Conservation (phyloP, 2,113 vertebrate genomes). For the Salvelinus namaycush region DNA sequence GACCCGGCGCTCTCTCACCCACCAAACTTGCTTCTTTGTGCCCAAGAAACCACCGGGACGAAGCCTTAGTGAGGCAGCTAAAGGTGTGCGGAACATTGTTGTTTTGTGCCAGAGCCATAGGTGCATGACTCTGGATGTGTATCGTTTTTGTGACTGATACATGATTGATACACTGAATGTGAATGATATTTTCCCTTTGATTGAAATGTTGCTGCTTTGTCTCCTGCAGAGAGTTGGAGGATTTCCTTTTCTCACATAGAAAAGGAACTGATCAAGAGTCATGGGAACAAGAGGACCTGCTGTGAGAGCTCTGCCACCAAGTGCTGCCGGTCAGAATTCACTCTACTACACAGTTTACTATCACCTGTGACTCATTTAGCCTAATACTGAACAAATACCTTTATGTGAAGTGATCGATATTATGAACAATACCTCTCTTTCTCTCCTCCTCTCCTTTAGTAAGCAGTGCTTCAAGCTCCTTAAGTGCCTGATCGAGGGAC, state of each 20-base stretch:
- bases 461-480: constrained; percentile 61
- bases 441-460: constrained; percentile 22
- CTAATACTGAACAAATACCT: no score
- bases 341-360: no score
- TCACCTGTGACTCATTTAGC: no score
- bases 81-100: constrained; percentile 43
- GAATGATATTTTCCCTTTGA: neutral
- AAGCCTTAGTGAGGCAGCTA: constrained; percentile 45
- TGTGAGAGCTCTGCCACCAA: constrained; percentile 47
- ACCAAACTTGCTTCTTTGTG: constrained; percentile 54
- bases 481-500: constrained; percentile 57
- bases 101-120: no score
- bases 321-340: constrained; percentile 67
- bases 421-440: neutral
- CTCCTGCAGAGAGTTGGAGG: constrained; percentile 70
- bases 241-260: constrained; percentile 75
- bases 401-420: neutral
- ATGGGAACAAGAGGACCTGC: constrained; percentile 67
- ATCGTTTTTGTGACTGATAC: no score
- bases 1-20: constrained; percentile 34
- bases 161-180: no score
- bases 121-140: no score
- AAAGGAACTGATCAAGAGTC: constrained; percentile 65
- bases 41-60: constrained; percentile 57
- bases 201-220: neutral